Base-by-base conservation (phyloP, 2,797 vertebrate genomes). In the Chelidonichthys spinosus region DNA sequence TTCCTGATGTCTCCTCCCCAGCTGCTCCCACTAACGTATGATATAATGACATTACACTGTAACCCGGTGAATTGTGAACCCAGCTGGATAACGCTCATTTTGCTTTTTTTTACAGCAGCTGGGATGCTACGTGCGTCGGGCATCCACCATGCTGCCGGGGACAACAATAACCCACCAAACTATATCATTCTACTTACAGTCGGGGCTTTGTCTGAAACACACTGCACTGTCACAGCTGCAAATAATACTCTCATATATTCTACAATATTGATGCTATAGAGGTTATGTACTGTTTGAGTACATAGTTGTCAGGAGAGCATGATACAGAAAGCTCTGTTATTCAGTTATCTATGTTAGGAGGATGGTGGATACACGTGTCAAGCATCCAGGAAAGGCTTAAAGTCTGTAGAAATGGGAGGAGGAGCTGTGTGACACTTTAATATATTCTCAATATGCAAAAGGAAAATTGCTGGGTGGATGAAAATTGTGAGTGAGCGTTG, bases 21-120 rank as follows among this genome's bases (percentile, higher is more conserved):
- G 90, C 86, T 92, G 87, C 85, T 88, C 79, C 76, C 74, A 44
- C 83, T 84, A 75, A 85, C 84, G 67, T 79, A 65, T 86, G 86
- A 87, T 82, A 84, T 85, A 89, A 89, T 83, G 63, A 72, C 58
- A 82, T 91, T 83, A 83, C 62, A 49, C 56, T 62, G 69, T 79
- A 89, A 70, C 81, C 67, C 43, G 55, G 85, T 86, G 70, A 87
- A 90, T 70, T 72, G 83, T 78, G 76, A 87, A 79, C 75, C 74
- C 84, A 84, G 77, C 74, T 79, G 83, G 71, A 74, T 78, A 49
- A 79, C 89, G 68, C 72, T 58, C 53, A 85, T 88, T 88, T 67
- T 59, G 56, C 54, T 64, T 73, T 81, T 54, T n/a, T 25, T 25
- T 25, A 54, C 17, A 84, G 70, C 85, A 90, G 80, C 82, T 89